A percentile compares a stretch with the other conserved stretches of the same genome.
Conservation (phyloP, 30 jellyfish, hydroid and myxozoan species). For the Aurelia sp. region DNA sequence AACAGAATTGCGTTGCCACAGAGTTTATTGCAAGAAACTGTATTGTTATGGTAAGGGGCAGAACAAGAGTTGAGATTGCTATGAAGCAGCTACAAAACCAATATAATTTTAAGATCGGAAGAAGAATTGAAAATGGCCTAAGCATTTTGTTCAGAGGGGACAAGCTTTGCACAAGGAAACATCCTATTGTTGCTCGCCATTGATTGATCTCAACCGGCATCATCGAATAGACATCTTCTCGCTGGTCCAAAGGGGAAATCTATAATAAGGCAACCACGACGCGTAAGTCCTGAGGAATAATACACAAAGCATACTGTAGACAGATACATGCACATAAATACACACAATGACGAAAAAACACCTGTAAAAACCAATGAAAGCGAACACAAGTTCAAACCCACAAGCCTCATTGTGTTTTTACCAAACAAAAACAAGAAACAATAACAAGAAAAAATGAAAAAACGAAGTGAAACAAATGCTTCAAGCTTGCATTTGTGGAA, state of each 20-base stretch:
- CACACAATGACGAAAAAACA: conserved; percentile 5
- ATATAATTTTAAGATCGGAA: background rate
- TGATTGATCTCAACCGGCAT: conserved; percentile 46
- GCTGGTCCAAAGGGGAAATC: conserved; percentile 24
- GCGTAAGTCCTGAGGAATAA: conserved; percentile 15
- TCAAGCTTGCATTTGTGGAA: conserved; percentile 14
- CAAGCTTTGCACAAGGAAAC: conserved; percentile 19
- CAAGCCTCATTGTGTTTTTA: background rate
- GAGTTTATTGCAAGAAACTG: background rate
- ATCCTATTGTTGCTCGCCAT: conserved; percentile 49
- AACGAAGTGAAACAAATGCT: conserved; percentile 15
- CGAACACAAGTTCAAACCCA: background rate
- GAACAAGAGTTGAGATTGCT: conserved; percentile 26
- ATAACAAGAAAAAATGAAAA: background rate
- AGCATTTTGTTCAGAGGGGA: background rate
- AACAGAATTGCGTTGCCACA: no score
- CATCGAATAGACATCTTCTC: conserved; percentile 20
- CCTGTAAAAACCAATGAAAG: conserved; percentile 4
- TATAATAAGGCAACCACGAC: conserved; percentile 4
- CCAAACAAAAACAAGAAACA: conserved; percentile 9
- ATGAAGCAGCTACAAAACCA: background rate
- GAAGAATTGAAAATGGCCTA: conserved; percentile 32
- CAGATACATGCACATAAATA: conserved; percentile 1
- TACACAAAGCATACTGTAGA: conserved; percentile 1
- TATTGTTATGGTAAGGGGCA: conserved; percentile 24